Conservation (phyloP, 2,113 vertebrate genomes). For the Odontesthes bonariensis region DNA sequence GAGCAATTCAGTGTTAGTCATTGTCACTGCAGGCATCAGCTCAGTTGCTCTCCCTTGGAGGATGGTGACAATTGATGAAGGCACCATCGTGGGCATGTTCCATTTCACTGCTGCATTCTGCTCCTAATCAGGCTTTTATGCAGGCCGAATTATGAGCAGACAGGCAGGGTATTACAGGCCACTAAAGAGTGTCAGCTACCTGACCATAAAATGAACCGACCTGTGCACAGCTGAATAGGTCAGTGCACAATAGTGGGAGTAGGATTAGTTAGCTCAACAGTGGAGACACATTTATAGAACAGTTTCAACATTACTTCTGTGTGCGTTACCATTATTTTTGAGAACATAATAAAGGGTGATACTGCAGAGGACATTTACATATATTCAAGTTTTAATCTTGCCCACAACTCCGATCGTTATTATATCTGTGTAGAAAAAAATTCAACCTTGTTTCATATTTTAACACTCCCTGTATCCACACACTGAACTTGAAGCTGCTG, state of each 20-base stretch:
- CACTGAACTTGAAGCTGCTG: constrained; percentile 58
- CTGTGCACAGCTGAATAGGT: constrained; percentile 58
- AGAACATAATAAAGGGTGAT: background rate
- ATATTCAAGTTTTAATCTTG: constrained; percentile 11
- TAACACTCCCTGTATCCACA: constrained; percentile 26
- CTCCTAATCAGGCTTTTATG: constrained; percentile 76
- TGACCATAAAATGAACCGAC: constrained; percentile 67
- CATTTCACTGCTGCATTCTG: constrained; percentile 71
- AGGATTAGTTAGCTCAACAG: constrained; percentile 20
- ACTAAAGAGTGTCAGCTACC: constrained; percentile 68
- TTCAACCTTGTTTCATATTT: constrained; percentile 58
- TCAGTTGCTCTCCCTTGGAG: constrained; percentile 46
- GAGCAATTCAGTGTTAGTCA: constrained; percentile 56
- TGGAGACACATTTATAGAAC: background rate
- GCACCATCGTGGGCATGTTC: constrained; percentile 53
- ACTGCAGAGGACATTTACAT: constrained; percentile 13
- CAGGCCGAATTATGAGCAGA: constrained; percentile 68
- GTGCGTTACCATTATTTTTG: background rate
- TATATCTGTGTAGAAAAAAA: constrained; percentile 28
- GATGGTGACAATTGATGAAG: constrained; percentile 67
- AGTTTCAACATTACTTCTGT: constrained; percentile 6
- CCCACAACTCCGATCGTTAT: constrained; percentile 7
- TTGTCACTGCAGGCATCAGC: constrained; percentile 57
- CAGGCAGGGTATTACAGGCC: constrained; percentile 64
- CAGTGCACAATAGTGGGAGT: constrained; percentile 36